Conservation (phyloP, 2,888 invertebrate species). For the Drosophila atripex region DNA sequence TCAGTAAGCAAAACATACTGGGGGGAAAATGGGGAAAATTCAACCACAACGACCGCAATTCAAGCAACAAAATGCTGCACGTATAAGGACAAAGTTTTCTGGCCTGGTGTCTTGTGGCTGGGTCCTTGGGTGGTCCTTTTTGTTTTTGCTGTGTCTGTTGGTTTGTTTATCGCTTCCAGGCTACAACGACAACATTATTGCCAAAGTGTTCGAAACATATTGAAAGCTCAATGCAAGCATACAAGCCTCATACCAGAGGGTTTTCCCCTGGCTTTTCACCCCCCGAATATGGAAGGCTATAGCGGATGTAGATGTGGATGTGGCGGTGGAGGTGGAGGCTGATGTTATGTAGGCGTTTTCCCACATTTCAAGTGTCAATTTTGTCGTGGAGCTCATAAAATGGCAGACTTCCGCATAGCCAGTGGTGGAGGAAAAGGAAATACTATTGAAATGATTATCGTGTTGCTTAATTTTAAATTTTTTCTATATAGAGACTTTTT, state of each 20-base stretch:
- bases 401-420: constrained; percentile 36
- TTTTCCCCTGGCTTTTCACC: constrained; percentile 10
- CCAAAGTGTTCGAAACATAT: constrained; percentile 73
- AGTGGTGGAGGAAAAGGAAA: constrained; percentile 13
- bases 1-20: constrained; percentile 22
- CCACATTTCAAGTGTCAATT: constrained; percentile 65
- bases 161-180: constrained; percentile 69
- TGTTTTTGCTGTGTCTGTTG: constrained; percentile 49
- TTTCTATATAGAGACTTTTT: neutral
- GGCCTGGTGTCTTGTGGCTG: constrained; percentile 37
- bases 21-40: constrained; percentile 6
- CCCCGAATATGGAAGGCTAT: constrained; percentile 7
- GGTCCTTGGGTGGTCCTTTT: constrained; percentile 22
- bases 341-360: constrained; percentile 42
- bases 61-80: constrained; percentile 66
- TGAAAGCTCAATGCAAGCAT: constrained; percentile 48
- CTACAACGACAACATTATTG: constrained; percentile 62
- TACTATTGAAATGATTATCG: neutral
- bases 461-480: neutral
- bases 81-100: constrained; percentile 72
- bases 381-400: constrained; percentile 68
- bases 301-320: constrained; percentile 3
- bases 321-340: neutral
- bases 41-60: constrained; percentile 34
- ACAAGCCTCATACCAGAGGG: neutral